Base-by-base conservation (phyloP, 2,888 invertebrate species). In the Cephus runcator region DNA sequence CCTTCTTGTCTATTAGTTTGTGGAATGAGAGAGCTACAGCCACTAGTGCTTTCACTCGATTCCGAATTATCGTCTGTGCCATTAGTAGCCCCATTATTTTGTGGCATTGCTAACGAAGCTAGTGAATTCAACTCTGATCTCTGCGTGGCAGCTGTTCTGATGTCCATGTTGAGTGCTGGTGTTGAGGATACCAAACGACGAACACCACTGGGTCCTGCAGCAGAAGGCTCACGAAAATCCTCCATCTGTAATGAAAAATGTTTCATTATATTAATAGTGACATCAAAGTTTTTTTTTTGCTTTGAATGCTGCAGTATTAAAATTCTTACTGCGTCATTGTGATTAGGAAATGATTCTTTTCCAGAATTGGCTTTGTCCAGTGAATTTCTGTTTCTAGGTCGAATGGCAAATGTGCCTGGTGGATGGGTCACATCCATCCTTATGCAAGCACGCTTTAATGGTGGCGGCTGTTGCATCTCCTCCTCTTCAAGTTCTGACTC, bases 11-110 rank as follows among this genome's bases (percentile, higher is more conserved):
- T 87, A 79, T 89, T 91, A 34, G 87, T 90, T 85, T 92, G 92
- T 9, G 92, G 92, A 82, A 92, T 91, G 76, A 93, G 90, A n/a
- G 93, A 93, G 79, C 93, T 93, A 85, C 93, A 93, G 35, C 93
- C 93, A 88, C 93, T 94, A 23, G 93, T 93, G 76, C 93, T 93
- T 85, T 93, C 93, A 82, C 93, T 93, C 82, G 93, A 93, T 85
- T 93, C 93, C 33, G 93, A 93, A 87, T 93, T 92, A 82, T 93
- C 93, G 84, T 93, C 93, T 33, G 89, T 91, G 80, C 89, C 90
- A 82, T 90, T 90, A n/a, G 86, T 79, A 56, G 87, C 79, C 15
- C 87, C 89, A 79, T 90, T 88, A 80, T 88, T 89, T 74, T 77
- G 76, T 80, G 86, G 82, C 31, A 84, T 77, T 56, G 56, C 23